phyloP scores from a whole-genome alignment of 2,113 vertebrate species.

The Alces alces region DNA sequence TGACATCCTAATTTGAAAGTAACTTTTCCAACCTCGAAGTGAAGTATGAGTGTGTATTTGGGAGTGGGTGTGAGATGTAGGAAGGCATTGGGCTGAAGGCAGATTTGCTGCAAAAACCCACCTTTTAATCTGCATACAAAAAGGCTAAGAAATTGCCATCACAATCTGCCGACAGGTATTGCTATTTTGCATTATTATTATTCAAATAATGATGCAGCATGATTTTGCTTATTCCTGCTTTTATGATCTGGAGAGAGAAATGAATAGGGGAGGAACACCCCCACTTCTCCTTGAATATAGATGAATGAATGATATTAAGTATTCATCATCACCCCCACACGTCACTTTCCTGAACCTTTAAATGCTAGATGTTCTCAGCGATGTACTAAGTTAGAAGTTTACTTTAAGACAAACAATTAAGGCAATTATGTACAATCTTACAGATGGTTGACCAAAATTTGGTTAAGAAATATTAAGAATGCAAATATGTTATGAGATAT shows the following conservation, averaged over 20 bases:
- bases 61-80: neutral
- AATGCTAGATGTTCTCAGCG: constrained; percentile 27
- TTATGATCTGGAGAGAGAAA: constrained; percentile 22
- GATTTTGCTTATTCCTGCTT: constrained; percentile 41
- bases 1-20: constrained; percentile 39
- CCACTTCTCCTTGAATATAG: constrained; percentile 17
- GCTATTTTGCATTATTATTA: constrained; percentile 40
- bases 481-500: neutral
- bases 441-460: neutral
- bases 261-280: constrained; percentile 35
- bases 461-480: neutral
- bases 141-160: neutral
- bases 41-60: neutral
- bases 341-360: constrained; percentile 31
- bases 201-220: constrained; percentile 21
- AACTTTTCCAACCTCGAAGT: neutral
- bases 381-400: constrained; percentile 3
- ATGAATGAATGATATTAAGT: neutral
- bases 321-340: neutral
- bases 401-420: neutral
- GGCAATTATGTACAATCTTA: neutral
- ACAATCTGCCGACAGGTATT: neutral
- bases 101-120: constrained; percentile 42
- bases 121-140: constrained; percentile 39
- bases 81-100: neutral